A percentile compares a stretch with the other conserved stretches of the same genome.
These are phyloP conservation scores for Electrophaes corylata DNA, from an alignment of 2,888 invertebrate genomes.

Conservation along the genomic window DNA sequence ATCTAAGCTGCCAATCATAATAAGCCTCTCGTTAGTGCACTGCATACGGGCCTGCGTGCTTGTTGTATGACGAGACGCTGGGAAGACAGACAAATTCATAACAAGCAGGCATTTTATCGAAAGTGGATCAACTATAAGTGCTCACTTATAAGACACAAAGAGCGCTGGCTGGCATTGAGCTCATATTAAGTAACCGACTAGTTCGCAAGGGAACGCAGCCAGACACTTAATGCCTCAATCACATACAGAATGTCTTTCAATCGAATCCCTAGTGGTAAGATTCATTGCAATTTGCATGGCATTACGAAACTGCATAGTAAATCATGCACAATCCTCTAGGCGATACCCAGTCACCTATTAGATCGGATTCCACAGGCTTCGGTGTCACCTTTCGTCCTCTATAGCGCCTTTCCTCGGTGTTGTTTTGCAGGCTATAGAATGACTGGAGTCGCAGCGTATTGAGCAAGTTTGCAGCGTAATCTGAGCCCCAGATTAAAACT, in stretches of 20 bases:
- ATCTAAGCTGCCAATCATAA: conserved; percentile 69
- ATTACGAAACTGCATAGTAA: conserved; percentile 43
- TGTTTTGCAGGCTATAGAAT: conserved; percentile 79
- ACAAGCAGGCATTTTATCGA: conserved; percentile 32
- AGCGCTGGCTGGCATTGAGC: conserved; percentile 25
- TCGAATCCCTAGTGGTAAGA: conserved; percentile 31
- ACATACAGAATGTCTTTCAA: conserved; percentile 33
- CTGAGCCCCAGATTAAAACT: conserved; percentile 72
- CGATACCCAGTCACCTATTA: conserved; percentile 56
- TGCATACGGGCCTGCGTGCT: conserved; percentile 45
- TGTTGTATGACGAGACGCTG: conserved; percentile 39
- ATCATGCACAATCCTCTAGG: conserved; percentile 39
- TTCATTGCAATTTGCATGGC: conserved; percentile 27
- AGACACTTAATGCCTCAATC: conserved; percentile 34
- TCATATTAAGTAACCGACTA: conserved; percentile 33
- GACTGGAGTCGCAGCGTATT: conserved; percentile 73
- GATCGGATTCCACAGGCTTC: conserved; percentile 68
- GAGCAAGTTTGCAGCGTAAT: conserved; percentile 77
- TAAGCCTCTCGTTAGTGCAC: conserved; percentile 53
- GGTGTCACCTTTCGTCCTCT: conserved; percentile 79
- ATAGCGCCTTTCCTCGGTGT: conserved; percentile 76
- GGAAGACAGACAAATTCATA: conserved; percentile 42
- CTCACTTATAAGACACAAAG: conserved; percentile 31
- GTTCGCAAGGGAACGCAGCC: conserved; percentile 38
- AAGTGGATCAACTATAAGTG: conserved; percentile 35